Conservation (phyloP, 2,888 invertebrate genomes). For the Ormia ochracea region DNA sequence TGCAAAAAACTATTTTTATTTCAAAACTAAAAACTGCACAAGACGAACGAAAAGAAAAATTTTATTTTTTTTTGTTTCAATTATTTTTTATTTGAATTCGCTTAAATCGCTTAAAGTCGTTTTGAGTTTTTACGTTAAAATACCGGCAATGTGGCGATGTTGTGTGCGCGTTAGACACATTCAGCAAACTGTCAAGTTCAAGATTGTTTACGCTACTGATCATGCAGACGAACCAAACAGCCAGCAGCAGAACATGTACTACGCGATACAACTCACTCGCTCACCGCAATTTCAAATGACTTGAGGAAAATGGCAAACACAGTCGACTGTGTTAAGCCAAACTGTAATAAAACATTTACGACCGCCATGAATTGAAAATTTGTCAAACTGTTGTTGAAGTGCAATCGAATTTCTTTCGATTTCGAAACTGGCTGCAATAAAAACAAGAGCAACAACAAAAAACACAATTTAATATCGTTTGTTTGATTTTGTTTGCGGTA, state of each 20-base stretch:
- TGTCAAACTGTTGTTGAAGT: slow-evolving; percentile 21
- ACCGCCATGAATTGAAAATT: neutral
- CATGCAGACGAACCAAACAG: slow-evolving; percentile 39
- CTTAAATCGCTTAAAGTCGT: neutral
- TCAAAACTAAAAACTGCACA: slow-evolving; percentile 30
- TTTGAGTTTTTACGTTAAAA: slow-evolving; percentile 20
- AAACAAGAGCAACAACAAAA: neutral
- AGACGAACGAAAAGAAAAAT: slow-evolving; percentile 9
- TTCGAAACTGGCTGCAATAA: neutral
- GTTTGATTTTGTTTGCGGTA: slow-evolving; percentile 7
- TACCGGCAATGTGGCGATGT: slow-evolving; percentile 35
- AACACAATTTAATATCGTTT: neutral
- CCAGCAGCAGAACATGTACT: slow-evolving; percentile 20
- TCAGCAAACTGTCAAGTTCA: slow-evolving; percentile 61
- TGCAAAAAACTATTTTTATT: slow-evolving; percentile 41
- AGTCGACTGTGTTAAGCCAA: neutral
- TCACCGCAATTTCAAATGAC: neutral
- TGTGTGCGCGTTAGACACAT: slow-evolving; percentile 34
- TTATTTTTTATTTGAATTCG: neutral
- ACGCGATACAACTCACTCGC: neutral
- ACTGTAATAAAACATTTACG: slow-evolving; percentile 1
- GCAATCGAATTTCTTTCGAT: neutral
- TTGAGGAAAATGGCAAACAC: neutral
- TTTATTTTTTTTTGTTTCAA: neutral
- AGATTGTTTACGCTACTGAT: slow-evolving; percentile 62